These are phyloP conservation scores for Drosophila vallismaia DNA, from an alignment of 2,888 invertebrate species.

Conservation along the genomic window DNA sequence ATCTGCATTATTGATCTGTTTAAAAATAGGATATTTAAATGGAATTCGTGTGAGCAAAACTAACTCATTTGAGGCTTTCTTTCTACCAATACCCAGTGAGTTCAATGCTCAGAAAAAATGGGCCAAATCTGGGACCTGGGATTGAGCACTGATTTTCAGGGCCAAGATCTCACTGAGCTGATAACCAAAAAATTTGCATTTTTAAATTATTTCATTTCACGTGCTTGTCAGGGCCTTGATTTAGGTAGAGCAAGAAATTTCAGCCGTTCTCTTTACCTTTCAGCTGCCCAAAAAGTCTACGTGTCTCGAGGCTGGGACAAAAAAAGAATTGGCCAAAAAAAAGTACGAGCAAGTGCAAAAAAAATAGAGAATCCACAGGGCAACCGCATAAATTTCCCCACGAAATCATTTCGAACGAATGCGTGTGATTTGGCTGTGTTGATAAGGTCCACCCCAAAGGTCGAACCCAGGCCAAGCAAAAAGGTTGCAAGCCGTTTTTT, in stretches of 20 bases:
- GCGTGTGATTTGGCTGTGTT: slow-evolving; percentile 70
- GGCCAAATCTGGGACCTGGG: slow-evolving; percentile 1
- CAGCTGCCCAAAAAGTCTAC: slow-evolving; percentile 36
- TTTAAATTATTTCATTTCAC: slow-evolving; percentile 78
- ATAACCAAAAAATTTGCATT: slow-evolving; percentile 69
- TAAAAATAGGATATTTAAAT: not conserved
- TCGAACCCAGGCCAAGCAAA: slow-evolving; percentile 20
- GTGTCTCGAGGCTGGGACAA: slow-evolving; percentile 40
- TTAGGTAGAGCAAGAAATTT: slow-evolving; percentile 62
- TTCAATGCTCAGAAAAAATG: slow-evolving; percentile 17
- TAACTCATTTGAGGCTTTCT: slow-evolving; percentile 23
- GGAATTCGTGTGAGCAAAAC: slow-evolving; percentile 26
- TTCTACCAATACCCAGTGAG: not conserved
- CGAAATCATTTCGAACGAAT: slow-evolving; percentile 60
- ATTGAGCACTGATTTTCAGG: slow-evolving; percentile 28
- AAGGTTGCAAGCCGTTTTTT: slow-evolving; percentile 59
- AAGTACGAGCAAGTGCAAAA: slow-evolving; percentile 30
- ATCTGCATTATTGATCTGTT: not conserved
- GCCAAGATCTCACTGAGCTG: slow-evolving; percentile 57
- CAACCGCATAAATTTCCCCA: slow-evolving; percentile 69
- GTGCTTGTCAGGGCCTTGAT: slow-evolving; percentile 75
- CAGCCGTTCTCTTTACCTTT: slow-evolving; percentile 49
- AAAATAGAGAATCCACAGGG: slow-evolving; percentile 37
- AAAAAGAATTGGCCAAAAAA: slow-evolving; percentile 33
- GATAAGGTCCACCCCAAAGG: slow-evolving; percentile 59